Evolutionary conservation across 2,888 invertebrate species (phyloP).

Genomic region (Sphinx pinastri): DNA sequence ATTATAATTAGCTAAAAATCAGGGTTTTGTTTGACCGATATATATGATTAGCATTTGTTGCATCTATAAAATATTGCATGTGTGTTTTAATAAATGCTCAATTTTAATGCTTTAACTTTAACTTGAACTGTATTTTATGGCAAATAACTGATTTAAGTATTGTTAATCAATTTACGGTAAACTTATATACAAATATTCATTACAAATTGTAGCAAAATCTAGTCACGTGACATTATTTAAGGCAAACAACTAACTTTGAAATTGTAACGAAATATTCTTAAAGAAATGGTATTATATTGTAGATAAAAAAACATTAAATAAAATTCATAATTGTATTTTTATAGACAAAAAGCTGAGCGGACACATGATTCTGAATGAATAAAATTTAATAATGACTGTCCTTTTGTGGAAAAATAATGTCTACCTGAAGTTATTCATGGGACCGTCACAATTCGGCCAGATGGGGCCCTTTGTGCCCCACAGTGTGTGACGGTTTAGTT

Average conservation of each 20-base stretch:
- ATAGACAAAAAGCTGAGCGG: constrained; percentile 13
- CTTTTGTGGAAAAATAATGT: constrained; percentile 18
- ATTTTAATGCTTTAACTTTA: too few species aligned
- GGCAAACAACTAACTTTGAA: not conserved
- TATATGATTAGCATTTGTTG: too few species aligned
- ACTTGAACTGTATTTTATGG: too few species aligned
- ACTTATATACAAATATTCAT: too few species aligned
- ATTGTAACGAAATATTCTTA: not conserved
- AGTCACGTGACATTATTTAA: not conserved
- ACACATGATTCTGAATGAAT: constrained; percentile 12
- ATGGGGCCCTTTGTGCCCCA: constrained; percentile 19
- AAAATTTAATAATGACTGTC: constrained; percentile 21
- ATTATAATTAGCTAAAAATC: too few species aligned
- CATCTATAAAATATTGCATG: too few species aligned
- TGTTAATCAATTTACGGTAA: too few species aligned
- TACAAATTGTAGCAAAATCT: too few species aligned
- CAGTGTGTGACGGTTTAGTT: constrained; percentile 19
- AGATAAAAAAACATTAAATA: not conserved
- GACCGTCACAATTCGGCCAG: constrained; percentile 22
- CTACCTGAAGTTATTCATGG: constrained; percentile 21
- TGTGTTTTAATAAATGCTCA: too few species aligned
- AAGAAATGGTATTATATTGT: not conserved
- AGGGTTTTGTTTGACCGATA: too few species aligned
- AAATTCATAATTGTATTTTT: constrained; percentile 9
- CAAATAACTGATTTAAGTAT: too few species aligned